These are phyloP conservation scores for Enteromius treurensis DNA, from an alignment of 2,797 vertebrate genomes.

Conservation along the genomic window DNA sequence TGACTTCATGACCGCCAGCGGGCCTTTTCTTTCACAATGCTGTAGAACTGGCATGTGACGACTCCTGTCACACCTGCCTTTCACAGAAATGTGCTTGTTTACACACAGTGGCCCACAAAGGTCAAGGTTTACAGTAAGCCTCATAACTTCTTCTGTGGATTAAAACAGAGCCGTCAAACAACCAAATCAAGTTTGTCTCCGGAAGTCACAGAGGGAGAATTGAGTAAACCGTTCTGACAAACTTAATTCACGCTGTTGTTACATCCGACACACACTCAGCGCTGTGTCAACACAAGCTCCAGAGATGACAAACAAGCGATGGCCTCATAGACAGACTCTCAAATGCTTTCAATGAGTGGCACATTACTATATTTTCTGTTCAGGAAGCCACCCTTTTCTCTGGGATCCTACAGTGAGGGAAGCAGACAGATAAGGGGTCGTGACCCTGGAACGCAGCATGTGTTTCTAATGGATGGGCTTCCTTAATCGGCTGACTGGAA, in stretches of 20 bases:
- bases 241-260: not conserved
- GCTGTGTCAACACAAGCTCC: not conserved
- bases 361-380: too few relatives aligned
- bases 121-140: not conserved
- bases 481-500: slow-evolving; percentile 39
- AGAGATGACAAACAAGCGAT: not conserved
- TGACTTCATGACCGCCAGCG: slow-evolving; percentile 28
- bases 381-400: too few relatives aligned
- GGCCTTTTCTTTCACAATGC: slow-evolving; percentile 44
- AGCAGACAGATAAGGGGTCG: slow-evolving; percentile 35
- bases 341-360: too few relatives aligned
- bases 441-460: slow-evolving; percentile 52
- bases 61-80: slow-evolving; percentile 21
- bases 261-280: not conserved
- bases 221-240: not conserved
- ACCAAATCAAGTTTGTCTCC: slow-evolving; percentile 24
- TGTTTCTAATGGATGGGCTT: slow-evolving; percentile 55
- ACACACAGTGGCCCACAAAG: not conserved
- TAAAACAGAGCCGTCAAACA: slow-evolving; percentile 11
- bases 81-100: slow-evolving; percentile 26
- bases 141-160: slow-evolving; percentile 13
- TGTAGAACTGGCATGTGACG: slow-evolving; percentile 3
- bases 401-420: slow-evolving; percentile 6
- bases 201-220: not conserved
- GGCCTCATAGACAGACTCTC: not conserved